Percentiles rank a stretch among this genome's conserved stretches.
Conservation (phyloP, 2,888 invertebrate genomes). For the Empis livida region DNA sequence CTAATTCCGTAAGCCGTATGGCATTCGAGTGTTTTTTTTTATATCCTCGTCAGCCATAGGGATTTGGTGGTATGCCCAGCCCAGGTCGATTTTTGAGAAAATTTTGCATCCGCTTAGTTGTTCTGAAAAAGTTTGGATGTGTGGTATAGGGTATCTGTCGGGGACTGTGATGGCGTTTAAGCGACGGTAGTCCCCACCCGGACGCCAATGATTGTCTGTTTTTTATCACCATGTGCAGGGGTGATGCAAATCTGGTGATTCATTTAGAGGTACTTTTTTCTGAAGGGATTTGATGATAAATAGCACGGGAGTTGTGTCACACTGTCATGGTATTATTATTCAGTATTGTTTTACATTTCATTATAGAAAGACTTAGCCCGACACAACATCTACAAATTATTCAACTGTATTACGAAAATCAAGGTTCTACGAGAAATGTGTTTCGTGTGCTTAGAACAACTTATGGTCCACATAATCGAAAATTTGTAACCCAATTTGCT, state of each 20-base stretch:
- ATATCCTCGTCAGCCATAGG: background rate
- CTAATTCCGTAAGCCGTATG: slow-evolving; percentile 23
- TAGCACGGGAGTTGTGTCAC: too few species aligned
- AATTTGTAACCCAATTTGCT: too few species aligned
- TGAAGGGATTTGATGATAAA: too few species aligned
- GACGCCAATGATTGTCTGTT: background rate
- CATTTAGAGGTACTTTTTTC: background rate
- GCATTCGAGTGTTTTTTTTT: slow-evolving; percentile 14
- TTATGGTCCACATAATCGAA: too few species aligned
- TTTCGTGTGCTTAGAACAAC: too few species aligned
- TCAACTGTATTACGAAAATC: too few species aligned
- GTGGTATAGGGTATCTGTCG: background rate
- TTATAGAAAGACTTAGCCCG: too few species aligned
- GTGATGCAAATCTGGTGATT: background rate
- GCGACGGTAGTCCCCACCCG: background rate
- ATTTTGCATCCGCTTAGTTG: slow-evolving; percentile 10
- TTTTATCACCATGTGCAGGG: background rate
- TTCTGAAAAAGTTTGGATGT: background rate
- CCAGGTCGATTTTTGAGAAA: slow-evolving; percentile 17
- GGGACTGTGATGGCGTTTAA: background rate
- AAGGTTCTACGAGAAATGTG: too few species aligned
- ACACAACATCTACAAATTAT: too few species aligned
- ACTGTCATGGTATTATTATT: too few species aligned
- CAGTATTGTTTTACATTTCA: too few species aligned
- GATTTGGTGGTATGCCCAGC: slow-evolving; percentile 17